Evolutionary conservation across 1,140 invertebrate species (phyloP), one percentile per base, ranked within the genome.

Genomic region (Drosophila lacertosa): DNA sequence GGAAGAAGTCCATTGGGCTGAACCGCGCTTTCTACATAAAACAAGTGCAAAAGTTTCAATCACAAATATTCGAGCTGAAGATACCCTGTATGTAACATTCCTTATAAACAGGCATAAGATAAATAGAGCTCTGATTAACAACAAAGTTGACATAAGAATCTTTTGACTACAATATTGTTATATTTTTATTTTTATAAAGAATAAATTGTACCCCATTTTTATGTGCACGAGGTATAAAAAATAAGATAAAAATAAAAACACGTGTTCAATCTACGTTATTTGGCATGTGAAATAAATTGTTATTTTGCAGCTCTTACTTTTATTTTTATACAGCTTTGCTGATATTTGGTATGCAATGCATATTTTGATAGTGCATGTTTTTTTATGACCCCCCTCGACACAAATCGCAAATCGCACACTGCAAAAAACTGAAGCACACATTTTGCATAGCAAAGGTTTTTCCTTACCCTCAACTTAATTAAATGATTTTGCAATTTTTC

Each of bases 281-380:
- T 79, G 66, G 71, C 71, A 76, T 76, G 81, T 66, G 66, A 80
- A 79, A 69, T 79, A 84, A 84, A 84, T 83, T 80, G 75, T 18
- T 60, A 35, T 54, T 60, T 32, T 15, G 16, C 4, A 7, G 4
- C 4, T 26, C 6, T 0, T 5, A 26, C 9, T 26, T 26, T 42
- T 45, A 22, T 32, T 40, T 24, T 62, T 53, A 48, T 63, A 32
- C n/a, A 20, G 29, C 16, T 53, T 53, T 53, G 24, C 22, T 64
- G 33, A 20, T 54, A 42, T 29, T 57, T 29, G 60, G 51, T 58
- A 51, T 71, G 62, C 68, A 58, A 24, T 57, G 39, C 63, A 71
- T 71, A 71, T 66, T 59, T 66, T 58, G 48, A 55, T 65, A 35
- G 60, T 47, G 37, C 45, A 70, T 55, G 44, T 44, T 68, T 26